A percentile compares a stretch with the other conserved stretches of the same genome.
Conservation (phyloP, 2,797 vertebrate species). For the Parotocinclus haroldoi region DNA sequence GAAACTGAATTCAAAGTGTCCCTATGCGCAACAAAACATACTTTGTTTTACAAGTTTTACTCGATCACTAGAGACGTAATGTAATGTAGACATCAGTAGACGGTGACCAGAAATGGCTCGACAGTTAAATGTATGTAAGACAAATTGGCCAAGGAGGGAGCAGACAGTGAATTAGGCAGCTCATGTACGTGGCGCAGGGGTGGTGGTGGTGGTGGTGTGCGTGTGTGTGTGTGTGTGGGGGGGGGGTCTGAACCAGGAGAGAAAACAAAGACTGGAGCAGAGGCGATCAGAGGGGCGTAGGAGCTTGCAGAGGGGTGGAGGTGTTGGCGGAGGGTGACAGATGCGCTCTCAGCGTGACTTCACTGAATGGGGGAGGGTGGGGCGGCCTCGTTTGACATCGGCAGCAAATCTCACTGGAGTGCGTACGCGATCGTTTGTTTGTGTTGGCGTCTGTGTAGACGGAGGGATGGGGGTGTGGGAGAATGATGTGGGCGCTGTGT, state of each 20-base stretch:
- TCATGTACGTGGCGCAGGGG: too few relatives aligned
- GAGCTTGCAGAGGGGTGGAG: constrained; percentile 27
- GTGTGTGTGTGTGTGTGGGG: constrained; percentile 22
- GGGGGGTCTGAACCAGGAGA: constrained; percentile 14
- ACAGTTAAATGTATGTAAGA: constrained; percentile 27
- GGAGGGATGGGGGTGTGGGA: constrained; percentile 18
- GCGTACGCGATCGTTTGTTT: constrained; percentile 38
- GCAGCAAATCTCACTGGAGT: constrained; percentile 32
- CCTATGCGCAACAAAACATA: constrained; percentile 4
- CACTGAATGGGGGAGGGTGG: constrained; percentile 39
- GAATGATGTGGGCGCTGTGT: not conserved
- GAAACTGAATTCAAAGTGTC: too few relatives aligned
- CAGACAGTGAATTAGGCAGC: constrained; percentile 30
- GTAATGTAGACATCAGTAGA: constrained; percentile 14
- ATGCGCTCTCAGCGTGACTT: constrained; percentile 56
- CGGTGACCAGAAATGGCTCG: not conserved
- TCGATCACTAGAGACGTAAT: not conserved
- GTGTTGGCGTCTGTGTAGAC: constrained; percentile 9
- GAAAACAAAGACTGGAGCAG: constrained; percentile 40
- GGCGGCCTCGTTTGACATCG: constrained; percentile 35
- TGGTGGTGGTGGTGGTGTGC: too few relatives aligned
- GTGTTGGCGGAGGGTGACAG: constrained; percentile 49
- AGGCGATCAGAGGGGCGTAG: constrained; percentile 31
- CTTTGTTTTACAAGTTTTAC: not conserved
- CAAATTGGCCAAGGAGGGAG: constrained; percentile 39